Base-by-base conservation (phyloP, 2,113 vertebrate species). In the Nettapus auritus region DNA sequence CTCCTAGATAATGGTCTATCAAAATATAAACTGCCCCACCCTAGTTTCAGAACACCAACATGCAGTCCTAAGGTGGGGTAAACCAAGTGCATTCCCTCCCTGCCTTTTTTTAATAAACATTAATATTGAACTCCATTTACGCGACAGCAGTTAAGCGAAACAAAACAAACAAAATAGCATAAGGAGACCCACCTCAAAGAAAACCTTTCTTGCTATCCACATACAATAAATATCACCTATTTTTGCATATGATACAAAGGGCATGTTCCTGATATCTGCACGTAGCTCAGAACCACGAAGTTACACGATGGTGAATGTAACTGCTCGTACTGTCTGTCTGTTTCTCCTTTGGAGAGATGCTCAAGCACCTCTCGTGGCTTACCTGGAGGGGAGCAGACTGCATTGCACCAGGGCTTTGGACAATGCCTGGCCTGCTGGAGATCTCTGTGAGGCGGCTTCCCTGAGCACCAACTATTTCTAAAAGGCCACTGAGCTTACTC, bases 11-110 rank as follows among this genome's bases (percentile, higher is more conserved):
- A 83, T 83, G 15, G 69, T 80, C 66, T 88, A 93, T 62, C 82
- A 90, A 86, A 96, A 94, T 53, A 90, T 29, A 92, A 93, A 81
- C 33, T 40, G 81, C 94, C n/a, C 90, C 96, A 86, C 94, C 95
- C 93, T 92, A 56, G 68, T 89, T 97, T 94, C 89, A 92, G 69
- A 96, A 92, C 77, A 94, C 36, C 67, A 91, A 78, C 73, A 60
- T 23, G 62, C 67, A 73, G 31, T 0, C 0, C 69, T 57, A 64
- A 82, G 63, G 71, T 79, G 63, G 71, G 36, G 94, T 86, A 83
- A 93, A 73, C 34, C 31, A 89, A 80, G 26, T 60, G 40, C 82
- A 64, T 59, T 71, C 44, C 28, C 53, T 91, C 69, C 71, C 73
- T 79, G 48, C n/a, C 55, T 75, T 69, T 57, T 93, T 78, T 90